Conservation (phyloP, 2,888 invertebrate genomes). For the Hirudinaria manillensis region DNA sequence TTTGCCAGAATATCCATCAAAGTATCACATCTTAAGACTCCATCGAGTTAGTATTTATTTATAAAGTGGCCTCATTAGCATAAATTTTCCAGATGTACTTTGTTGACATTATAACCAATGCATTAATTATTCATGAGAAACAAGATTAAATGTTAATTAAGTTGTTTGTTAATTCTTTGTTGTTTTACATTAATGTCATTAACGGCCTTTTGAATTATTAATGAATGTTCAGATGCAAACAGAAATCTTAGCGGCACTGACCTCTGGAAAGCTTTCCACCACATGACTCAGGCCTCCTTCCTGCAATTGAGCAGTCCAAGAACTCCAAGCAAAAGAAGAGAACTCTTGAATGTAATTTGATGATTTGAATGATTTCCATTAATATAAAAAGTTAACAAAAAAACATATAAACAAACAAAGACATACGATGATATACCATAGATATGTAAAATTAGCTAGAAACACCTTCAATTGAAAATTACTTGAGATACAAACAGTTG, state of each 20-base stretch:
- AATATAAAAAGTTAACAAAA: too few species aligned
- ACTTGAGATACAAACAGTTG: too few species aligned
- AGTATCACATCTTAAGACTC: constrained; percentile 42
- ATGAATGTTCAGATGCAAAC: background rate
- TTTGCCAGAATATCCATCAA: constrained; percentile 52
- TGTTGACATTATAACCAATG: too few species aligned
- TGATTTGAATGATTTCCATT: constrained; percentile 32
- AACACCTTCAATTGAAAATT: too few species aligned
- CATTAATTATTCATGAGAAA: too few species aligned
- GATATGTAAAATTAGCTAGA: too few species aligned
- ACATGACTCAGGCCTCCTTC: background rate
- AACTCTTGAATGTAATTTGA: constrained; percentile 9
- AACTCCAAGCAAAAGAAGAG: background rate
- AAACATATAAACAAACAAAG: too few species aligned
- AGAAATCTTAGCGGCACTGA: background rate
- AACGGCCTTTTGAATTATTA: background rate
- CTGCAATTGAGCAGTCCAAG: background rate
- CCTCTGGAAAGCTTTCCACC: background rate
- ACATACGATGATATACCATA: too few species aligned
- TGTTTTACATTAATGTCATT: background rate
- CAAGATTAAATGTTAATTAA: too few species aligned
- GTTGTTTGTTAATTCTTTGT: background rate
- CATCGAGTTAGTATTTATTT: background rate
- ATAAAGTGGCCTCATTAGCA: background rate
- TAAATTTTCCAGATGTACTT: background rate